A percentile compares a stretch with the other conserved stretches of the same genome.
phyloP scores from a whole-genome alignment of 1,140 invertebrate genomes.

The Ephestia elutella region DNA sequence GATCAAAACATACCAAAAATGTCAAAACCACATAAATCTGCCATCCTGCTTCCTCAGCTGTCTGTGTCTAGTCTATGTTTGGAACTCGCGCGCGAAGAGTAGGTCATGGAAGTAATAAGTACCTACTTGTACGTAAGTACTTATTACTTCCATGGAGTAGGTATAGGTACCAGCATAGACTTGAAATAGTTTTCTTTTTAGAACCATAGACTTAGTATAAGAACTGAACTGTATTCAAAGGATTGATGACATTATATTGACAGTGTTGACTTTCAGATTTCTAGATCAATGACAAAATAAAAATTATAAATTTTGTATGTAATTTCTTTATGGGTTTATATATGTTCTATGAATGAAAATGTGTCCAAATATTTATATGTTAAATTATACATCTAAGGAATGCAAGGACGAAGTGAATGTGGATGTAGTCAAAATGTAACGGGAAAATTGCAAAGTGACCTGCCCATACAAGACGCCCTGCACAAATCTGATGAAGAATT shows the following conservation, averaged over 20 bases:
- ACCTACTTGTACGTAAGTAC: too few species aligned
- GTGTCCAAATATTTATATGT: conserved; percentile 2
- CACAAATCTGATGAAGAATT: conserved; percentile 5
- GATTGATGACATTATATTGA: neutral
- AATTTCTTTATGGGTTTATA: neutral
- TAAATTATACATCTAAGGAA: neutral
- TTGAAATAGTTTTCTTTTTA: too few species aligned
- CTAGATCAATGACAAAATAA: neutral
- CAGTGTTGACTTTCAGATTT: neutral
- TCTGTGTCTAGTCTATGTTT: too few species aligned
- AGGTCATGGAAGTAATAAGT: too few species aligned
- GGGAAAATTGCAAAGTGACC: neutral
- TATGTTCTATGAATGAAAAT: neutral
- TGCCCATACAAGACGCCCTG: neutral
- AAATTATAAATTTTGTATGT: neutral
- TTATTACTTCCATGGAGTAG: too few species aligned
- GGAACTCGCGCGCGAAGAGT: too few species aligned
- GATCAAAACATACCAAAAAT: too few species aligned
- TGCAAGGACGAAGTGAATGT: conserved; percentile 3
- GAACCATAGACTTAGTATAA: too few species aligned
- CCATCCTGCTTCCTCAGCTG: too few species aligned
- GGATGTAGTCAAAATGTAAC: neutral
- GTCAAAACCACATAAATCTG: too few species aligned
- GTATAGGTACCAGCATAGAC: too few species aligned
- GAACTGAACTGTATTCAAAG: too few species aligned